Evolutionary conservation across 2,888 invertebrate genomes (phyloP).

Genomic region (Chaetogeoica ovagalla): DNA sequence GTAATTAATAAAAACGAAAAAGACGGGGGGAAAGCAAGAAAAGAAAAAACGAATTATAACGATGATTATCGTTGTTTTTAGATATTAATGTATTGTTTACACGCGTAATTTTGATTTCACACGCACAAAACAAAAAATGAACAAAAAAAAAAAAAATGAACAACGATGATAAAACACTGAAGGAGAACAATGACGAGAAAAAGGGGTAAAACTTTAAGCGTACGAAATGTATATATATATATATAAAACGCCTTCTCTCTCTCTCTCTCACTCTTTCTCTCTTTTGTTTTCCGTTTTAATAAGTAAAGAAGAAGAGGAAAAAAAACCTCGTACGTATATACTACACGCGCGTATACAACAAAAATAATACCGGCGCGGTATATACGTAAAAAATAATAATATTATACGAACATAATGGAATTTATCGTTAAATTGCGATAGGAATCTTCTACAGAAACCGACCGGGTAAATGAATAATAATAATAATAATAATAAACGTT

Average conservation of each 20-base stretch:
- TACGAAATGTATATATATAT: background rate
- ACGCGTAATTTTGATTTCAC: conserved; percentile 37
- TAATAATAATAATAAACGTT: too few relatives aligned
- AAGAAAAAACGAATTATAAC: conserved; percentile 9
- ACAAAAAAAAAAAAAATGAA: conserved; percentile 27
- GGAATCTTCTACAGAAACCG: background rate
- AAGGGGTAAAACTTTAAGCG: conserved; percentile 48
- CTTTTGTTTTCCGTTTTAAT: conserved; percentile 24
- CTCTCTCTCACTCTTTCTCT: background rate
- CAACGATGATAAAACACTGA: conserved; percentile 33
- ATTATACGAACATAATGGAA: background rate
- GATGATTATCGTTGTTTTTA: conserved; percentile 38
- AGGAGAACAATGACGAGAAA: conserved; percentile 47
- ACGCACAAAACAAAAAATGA: conserved; percentile 6
- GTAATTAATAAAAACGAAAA: background rate
- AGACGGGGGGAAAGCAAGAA: background rate
- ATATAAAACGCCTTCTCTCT: background rate
- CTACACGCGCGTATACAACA: too few relatives aligned
- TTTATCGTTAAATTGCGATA: conserved; percentile 20
- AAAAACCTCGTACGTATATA: background rate
- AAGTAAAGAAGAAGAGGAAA: conserved; percentile 1
- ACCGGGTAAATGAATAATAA: background rate
- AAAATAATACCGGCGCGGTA: too few relatives aligned
- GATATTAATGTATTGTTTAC: conserved; percentile 47
- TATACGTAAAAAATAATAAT: background rate